Evolutionary conservation across 2,113 vertebrate genomes (phyloP).

Genomic region (Miniopterus natalensis): DNA sequence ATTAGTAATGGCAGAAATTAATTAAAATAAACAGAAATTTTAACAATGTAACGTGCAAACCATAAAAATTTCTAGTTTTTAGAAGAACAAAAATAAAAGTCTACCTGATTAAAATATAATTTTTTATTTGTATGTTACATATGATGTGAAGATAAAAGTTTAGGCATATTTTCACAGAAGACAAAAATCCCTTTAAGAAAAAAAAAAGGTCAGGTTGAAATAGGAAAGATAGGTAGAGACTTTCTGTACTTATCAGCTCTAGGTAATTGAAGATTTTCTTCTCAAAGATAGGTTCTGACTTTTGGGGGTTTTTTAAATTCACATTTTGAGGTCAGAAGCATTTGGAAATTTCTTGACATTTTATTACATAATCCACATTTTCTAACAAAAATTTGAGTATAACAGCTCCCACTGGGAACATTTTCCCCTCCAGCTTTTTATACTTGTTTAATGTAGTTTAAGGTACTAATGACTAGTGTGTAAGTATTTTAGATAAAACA

Average conservation of each 20-base stretch:
- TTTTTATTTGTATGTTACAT: neutral
- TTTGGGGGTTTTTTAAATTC: neutral
- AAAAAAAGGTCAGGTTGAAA: neutral
- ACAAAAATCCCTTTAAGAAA: neutral
- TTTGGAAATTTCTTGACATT: neutral
- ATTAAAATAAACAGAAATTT: slow-evolving; percentile 10
- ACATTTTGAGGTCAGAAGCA: neutral
- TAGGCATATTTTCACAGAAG: neutral
- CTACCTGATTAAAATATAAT: neutral
- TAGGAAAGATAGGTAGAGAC: neutral
- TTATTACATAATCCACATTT: neutral
- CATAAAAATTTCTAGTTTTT: neutral
- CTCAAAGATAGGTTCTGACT: neutral
- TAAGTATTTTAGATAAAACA: neutral
- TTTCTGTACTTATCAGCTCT: neutral
- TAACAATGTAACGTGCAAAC: neutral
- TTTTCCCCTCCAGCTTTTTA: neutral
- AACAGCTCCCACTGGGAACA: neutral
- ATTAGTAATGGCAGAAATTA: neutral
- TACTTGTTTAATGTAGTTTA: neutral
- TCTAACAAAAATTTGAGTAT: neutral
- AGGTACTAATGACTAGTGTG: neutral
- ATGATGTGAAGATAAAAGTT: neutral
- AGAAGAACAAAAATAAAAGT: slow-evolving; percentile 12
- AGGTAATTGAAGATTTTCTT: slow-evolving; percentile 31